Evolutionary conservation across 2,797 vertebrate species (phyloP).

Genomic region (Coreius guichenoti): DNA sequence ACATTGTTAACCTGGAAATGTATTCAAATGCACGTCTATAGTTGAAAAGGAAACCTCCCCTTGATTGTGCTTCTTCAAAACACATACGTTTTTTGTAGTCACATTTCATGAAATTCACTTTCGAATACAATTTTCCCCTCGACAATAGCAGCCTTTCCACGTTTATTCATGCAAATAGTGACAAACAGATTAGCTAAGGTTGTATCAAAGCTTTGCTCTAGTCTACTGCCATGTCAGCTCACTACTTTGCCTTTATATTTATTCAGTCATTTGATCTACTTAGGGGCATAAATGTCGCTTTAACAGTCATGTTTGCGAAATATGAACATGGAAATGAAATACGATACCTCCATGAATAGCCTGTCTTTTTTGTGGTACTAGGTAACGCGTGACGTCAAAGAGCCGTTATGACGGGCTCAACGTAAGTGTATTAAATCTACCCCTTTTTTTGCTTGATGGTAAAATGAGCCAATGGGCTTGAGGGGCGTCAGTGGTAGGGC

Average conservation of each 20-base stretch:
- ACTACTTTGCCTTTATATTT: slow-evolving; percentile 28
- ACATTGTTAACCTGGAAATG: not conserved
- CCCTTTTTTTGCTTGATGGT: slow-evolving; percentile 60
- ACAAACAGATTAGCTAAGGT: not conserved
- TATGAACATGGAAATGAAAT: slow-evolving; percentile 29
- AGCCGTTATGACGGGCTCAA: slow-evolving; percentile 68
- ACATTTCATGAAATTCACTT: not conserved
- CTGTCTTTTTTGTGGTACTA: slow-evolving; percentile 67
- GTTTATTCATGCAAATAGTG: not conserved
- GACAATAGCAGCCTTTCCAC: not conserved
- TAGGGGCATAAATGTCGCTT: slow-evolving; percentile 27
- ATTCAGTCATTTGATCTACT: slow-evolving; percentile 34
- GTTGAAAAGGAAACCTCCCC: not conserved
- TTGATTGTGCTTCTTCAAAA: not conserved
- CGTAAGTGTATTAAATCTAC: slow-evolving; percentile 66
- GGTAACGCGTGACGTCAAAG: slow-evolving; percentile 78
- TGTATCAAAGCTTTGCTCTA: not conserved
- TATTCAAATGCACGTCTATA: not conserved
- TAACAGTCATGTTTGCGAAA: slow-evolving; percentile 41
- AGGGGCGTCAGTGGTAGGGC: rapidly evolving
- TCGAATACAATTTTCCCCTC: not conserved
- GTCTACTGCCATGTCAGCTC: not conserved
- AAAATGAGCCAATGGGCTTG: slow-evolving; percentile 63
- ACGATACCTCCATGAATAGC: slow-evolving; percentile 36
- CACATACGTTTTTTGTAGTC: not conserved